Base-by-base conservation (phyloP, 2,888 invertebrate genomes). In the Euphydryas editha region DNA sequence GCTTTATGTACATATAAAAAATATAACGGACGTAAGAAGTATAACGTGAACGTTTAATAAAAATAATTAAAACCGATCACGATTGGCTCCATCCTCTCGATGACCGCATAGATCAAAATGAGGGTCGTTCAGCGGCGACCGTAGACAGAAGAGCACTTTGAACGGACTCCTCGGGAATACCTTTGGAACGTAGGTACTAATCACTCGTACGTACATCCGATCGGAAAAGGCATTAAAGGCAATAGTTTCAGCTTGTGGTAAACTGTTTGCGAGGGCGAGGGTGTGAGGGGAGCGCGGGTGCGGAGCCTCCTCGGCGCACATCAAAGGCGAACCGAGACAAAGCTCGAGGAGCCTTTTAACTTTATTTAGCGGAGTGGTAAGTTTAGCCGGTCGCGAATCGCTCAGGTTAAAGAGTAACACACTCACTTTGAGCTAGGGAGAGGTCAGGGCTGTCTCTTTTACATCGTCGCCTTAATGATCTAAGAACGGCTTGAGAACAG, bases 351-450 rank as follows among this genome's bases (percentile, higher is more conserved):
- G 91, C 91, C 92, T 92, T 92, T 92, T 92, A 92, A 92, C 91
- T 92, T 92, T 92, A 92, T 92, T 92, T 92, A 92, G 91, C 91
- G 84, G 90, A 92, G 92, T 92, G 92, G 92, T 92, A 92, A 91
- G 92, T 92, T 92, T 92, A 91, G 92, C 90, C 88, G 90, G 89
- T 92, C 90, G 92, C 92, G 91, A 90, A 88, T 92, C 90, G 91
- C 87, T 86, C 90, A 92, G 92, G 92, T 92, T 92, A 92, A 92
- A 92, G 91, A 92, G 92, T 92, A 92, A 92, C 92, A 92, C 91
- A 91, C 92, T 91, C 90, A 86, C 92, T 92, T 90, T 91, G 92
- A 88, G 86, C 82, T 76, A 72, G 76, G 80, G 78, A 77, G 78
- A 78, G 75, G 68, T 68, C 67, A 87, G 88, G 90, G 88, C 72